Base-by-base conservation (phyloP, 64 coral and sea anemone genomes). In the Pocillopora verrucosa region DNA sequence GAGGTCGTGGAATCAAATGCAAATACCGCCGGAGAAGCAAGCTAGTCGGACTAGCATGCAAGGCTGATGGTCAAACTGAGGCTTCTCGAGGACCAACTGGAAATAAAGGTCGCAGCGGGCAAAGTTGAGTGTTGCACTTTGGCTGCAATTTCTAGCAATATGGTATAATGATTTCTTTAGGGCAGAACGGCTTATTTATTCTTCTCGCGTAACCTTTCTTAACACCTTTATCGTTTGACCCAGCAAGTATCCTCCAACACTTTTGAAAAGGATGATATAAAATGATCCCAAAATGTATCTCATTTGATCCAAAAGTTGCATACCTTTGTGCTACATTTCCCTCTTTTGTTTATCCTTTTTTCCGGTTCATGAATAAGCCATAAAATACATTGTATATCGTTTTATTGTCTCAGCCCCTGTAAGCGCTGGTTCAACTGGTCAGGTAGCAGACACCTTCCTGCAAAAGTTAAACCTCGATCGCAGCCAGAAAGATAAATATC, bases 1-100 rank as follows among this genome's bases (percentile, higher is more conserved):
- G 77, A 80, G 77, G 77, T 1, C 56, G 16, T 80, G 59, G 56
- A 58, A 20, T 80, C 25, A 80, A n/a, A 59, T 80, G 77, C 30
- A 63, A 63, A 63, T 17, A 15, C 61, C 4, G 16, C 10, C 3
- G n/a, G 0, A 12, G 7, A 4, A 16, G n/a, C 5, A 59, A 19
- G 17, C 1, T 59, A 20, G 24, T n/a, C 22, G 34, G 12, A 11
- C 2, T 80, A 14, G 17, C 5, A 5, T 80, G 77, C 30, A 80
- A 80, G 10, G 10, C 4, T 58, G 20, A 80, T 80, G 59, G 59
- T 59, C 59, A 80, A 11, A 59, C 12, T 10, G 5, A n/a, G 10
- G 56, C 77, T 5, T 5, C 51, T 36, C 19, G 77, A 1, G 73
- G 77, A 58, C 59, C 51, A n/a, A 16, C 15, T 37, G 76, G 76